Percentiles rank a stretch among this genome's conserved stretches.
Conservation (phyloP, 1,140 invertebrate species). For the Lasioglossum baleicum region DNA sequence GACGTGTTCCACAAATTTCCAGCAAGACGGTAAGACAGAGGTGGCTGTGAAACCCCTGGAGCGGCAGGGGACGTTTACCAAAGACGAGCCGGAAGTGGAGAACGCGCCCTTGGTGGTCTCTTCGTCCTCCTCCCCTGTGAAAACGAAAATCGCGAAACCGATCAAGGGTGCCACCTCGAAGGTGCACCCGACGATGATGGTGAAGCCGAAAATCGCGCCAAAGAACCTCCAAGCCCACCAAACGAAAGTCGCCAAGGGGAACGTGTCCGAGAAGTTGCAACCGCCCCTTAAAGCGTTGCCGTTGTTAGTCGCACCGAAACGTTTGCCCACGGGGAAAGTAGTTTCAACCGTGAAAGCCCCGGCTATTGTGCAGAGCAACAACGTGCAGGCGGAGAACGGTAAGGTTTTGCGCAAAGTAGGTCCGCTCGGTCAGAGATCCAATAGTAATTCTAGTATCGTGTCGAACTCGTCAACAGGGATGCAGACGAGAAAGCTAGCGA, state of each 20-base stretch:
- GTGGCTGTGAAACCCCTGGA: slow-evolving; percentile 80
- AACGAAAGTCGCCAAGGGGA: slow-evolving; percentile 69
- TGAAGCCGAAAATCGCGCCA: slow-evolving; percentile 63
- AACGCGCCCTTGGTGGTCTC: slow-evolving; percentile 74
- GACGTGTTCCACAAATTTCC: slow-evolving; percentile 47
- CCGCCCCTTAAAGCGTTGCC: slow-evolving; percentile 73
- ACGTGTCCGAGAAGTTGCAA: slow-evolving; percentile 70
- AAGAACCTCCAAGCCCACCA: slow-evolving; percentile 63
- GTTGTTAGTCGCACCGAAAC: slow-evolving; percentile 78
- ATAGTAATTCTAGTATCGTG: slow-evolving; percentile 83
- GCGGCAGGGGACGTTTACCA: slow-evolving; percentile 93
- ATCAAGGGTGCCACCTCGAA: slow-evolving; percentile 54
- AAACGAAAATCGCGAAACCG: slow-evolving; percentile 73
- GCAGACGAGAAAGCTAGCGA: slow-evolving; percentile 79
- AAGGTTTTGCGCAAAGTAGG: slow-evolving; percentile 63
- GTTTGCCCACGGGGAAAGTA: slow-evolving; percentile 49
- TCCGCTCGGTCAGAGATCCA: slow-evolving; percentile 76
- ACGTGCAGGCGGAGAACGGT: slow-evolving; percentile 35
- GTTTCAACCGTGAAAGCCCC: slow-evolving; percentile 39
- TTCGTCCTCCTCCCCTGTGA: slow-evolving; percentile 67
- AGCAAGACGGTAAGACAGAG: slow-evolving; percentile 49
- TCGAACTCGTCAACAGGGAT: slow-evolving; percentile 78
- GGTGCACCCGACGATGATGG: slow-evolving; percentile 46
- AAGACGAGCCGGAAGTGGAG: slow-evolving; percentile 84
- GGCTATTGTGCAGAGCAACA: slow-evolving; percentile 16